Base-by-base conservation (phyloP, 2,113 vertebrate species). In the Xiphophorus couchianus region DNA sequence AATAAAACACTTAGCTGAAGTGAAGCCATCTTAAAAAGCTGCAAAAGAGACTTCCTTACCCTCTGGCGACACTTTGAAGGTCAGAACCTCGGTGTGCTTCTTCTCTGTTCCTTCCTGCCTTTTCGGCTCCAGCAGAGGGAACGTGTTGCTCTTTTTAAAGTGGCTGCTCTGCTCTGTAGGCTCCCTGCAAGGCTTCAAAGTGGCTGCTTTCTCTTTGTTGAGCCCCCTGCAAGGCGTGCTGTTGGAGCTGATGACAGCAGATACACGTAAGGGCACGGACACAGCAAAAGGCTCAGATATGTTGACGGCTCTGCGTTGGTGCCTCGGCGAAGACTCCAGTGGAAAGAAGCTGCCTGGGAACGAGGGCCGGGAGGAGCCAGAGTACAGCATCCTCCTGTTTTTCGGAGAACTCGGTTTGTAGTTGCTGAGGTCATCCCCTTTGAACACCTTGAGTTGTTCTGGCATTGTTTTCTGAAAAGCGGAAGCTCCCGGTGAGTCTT, bases 281-380 rank as follows among this genome's bases (percentile, higher is more conserved):
- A 99, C 97, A 0, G 97, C 96, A 0, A 98, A 99, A 1, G 98
- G 98, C 90, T 99, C 97, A 0, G 98, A 99, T 88, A 99, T 99
- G 91, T 98, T 98, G 83, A 99, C 91, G 12, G 96, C 98, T 83
- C 97, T 96, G 61, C 97, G 95, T 70, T 97, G 97, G 86, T 98
- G 97, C 29, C 96, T 93, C 0, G 97, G 96, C 0, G 98, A 98
- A 1, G 97, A 96, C 86, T 99, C 98, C 85, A 96, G 84, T 0
- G 97, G 97, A 84, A 99, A 99, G 62, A 98, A 95, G 84, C 94
- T 96, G 82, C 96, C 95, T 11, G 95, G 93, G 54, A 95, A 95
- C 8, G 95, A 94, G 11, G 95, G 94, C 28, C 93, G 89, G 0
- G 97, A 95, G 3, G 96, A 96, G 84, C 96, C 95, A 0, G 96